phyloP scores from a whole-genome alignment of 1,140 invertebrate genomes.

The Lanistes nyassanus region DNA sequence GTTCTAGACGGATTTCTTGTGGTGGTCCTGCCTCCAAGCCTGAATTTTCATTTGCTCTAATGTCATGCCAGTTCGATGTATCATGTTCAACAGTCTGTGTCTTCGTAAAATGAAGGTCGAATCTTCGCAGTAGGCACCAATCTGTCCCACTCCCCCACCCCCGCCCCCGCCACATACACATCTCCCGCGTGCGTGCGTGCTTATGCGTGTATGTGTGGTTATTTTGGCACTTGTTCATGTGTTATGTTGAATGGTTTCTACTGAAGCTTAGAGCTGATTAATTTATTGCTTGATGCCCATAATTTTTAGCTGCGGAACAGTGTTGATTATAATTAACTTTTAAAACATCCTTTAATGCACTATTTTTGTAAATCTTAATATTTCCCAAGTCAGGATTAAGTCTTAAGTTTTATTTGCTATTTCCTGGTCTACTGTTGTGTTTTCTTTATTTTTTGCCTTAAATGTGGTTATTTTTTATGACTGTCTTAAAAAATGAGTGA shows the following conservation, averaged over 20 bases:
- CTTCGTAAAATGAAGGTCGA: no score
- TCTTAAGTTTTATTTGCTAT: neutral
- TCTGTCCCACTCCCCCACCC: no score
- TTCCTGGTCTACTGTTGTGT: no score
- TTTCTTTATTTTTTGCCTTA: neutral
- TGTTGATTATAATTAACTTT: neutral
- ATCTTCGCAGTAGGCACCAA: no score
- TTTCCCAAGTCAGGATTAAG: neutral
- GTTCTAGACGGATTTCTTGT: no score
- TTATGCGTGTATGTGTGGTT: constrained; percentile 5
- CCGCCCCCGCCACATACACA: no score
- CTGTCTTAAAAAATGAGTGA: neutral
- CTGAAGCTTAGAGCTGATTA: neutral
- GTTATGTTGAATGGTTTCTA: neutral
- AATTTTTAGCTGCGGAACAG: neutral
- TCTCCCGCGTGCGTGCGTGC: neutral
- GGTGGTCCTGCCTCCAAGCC: no score
- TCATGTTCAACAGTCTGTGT: no score
- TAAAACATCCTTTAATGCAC: neutral
- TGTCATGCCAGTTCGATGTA: no score
- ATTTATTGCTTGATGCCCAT: neutral
- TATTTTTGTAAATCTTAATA: constrained; percentile 1
- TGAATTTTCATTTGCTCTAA: no score
- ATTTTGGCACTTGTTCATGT: neutral
- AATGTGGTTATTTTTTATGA: neutral